Percentiles rank a stretch among this genome's conserved stretches.
These are phyloP conservation scores for Sander lucioperca DNA, from an alignment of 2,113 vertebrate genomes.

Conservation along the genomic window DNA sequence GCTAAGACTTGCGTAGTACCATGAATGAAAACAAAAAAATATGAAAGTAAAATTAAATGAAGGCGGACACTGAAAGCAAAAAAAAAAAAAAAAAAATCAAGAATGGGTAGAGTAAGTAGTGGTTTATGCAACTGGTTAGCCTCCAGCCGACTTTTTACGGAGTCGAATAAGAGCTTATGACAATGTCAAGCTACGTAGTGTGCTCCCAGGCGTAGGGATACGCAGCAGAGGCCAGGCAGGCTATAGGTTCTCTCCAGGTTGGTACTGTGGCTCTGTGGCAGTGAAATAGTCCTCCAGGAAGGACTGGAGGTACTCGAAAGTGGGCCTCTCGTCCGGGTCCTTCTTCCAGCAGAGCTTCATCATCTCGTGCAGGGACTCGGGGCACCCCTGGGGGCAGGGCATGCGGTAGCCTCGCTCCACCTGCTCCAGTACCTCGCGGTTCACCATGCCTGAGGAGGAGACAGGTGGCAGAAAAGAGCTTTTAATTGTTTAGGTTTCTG, in stretches of 20 bases:
- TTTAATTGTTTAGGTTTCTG: background rate
- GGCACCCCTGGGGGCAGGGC: slow-evolving; percentile 96
- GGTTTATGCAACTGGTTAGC: slow-evolving; percentile 86
- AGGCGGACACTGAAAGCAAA: background rate
- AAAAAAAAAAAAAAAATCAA: background rate
- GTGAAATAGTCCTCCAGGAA: slow-evolving; percentile 99
- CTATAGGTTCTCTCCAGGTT: slow-evolving; percentile 97
- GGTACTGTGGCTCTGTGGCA: slow-evolving; percentile 97
- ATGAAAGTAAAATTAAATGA: slow-evolving; percentile 21
- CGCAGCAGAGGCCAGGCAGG: slow-evolving; percentile 36
- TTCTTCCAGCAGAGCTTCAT: slow-evolving; percentile 98
- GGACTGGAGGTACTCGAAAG: slow-evolving; percentile 96
- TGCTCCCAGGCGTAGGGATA: slow-evolving; percentile 10
- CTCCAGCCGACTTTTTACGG: slow-evolving; percentile 85
- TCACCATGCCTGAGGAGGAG: slow-evolving; percentile 91
- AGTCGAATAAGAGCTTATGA: slow-evolving; percentile 66
- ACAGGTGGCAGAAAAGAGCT: background rate
- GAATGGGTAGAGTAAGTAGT: slow-evolving; percentile 73
- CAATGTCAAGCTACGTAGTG: background rate
- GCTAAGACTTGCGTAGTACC: slow-evolving; percentile 61
- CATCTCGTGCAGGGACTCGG: slow-evolving; percentile 95
- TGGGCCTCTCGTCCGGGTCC: slow-evolving; percentile 96
- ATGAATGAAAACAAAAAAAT: slow-evolving; percentile 41
- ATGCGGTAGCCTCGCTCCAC: slow-evolving; percentile 96
- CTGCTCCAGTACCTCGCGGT: slow-evolving; percentile 95